phyloP scores from a whole-genome alignment of 1,140 invertebrate species.

The Sycobia sp. region DNA sequence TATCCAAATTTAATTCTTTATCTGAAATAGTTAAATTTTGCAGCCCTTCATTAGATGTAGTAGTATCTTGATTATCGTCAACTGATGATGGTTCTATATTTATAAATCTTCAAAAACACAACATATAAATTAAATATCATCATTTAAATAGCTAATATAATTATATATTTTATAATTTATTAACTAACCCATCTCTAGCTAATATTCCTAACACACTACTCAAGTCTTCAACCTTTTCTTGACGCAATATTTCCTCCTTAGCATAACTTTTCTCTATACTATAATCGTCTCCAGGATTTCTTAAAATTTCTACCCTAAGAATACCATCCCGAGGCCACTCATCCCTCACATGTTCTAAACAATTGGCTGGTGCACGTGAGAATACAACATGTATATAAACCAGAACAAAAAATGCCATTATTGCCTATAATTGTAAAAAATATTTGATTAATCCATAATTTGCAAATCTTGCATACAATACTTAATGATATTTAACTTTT shows the following conservation, averaged over 20 bases:
- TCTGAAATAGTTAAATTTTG: constrained; percentile 48
- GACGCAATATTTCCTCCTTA: constrained; percentile 74
- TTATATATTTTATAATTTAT: not conserved
- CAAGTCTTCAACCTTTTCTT: constrained; percentile 71
- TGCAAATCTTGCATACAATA: not conserved
- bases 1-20: constrained; percentile 42
- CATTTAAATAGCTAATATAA: too few relatives aligned
- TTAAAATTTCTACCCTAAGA: constrained; percentile 89
- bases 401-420: constrained; percentile 87
- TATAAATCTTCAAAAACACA: constrained; percentile 63
- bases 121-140: not conserved
- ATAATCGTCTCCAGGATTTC: constrained; percentile 73
- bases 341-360: constrained; percentile 86
- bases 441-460: constrained; percentile 6
- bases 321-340: constrained; percentile 96
- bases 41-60: constrained; percentile 51
- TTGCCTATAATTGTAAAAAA: constrained; percentile 65
- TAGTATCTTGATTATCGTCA: constrained; percentile 58
- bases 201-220: constrained; percentile 70
- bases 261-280: constrained; percentile 82
- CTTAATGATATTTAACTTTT: not conserved
- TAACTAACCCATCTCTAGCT: constrained; percentile 70
- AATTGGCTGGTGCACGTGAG: constrained; percentile 90
- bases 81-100: constrained; percentile 73
- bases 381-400: constrained; percentile 95